Evolutionary conservation across 2,113 vertebrate species (phyloP).

Genomic region (Dolichotis patagonum): DNA sequence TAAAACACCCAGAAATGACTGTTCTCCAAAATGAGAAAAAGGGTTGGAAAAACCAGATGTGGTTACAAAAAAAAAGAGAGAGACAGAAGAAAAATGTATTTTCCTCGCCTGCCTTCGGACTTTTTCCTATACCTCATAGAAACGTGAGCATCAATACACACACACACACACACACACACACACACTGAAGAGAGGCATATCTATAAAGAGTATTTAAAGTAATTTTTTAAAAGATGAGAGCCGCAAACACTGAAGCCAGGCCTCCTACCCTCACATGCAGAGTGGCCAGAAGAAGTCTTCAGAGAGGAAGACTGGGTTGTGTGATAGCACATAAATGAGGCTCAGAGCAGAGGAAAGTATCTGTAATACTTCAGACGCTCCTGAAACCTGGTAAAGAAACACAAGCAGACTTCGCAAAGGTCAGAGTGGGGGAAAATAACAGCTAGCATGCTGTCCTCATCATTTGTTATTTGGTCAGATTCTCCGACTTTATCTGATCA

Average conservation of each 20-base stretch:
- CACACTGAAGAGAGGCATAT: neutral
- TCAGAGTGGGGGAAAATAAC: neutral
- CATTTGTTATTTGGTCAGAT: conserved; percentile 34
- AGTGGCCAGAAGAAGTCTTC: neutral
- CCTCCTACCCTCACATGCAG: too few relatives aligned
- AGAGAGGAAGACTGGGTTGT: neutral
- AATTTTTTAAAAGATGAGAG: neutral
- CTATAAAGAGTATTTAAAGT: neutral
- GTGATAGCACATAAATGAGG: neutral
- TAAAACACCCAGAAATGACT: conserved; percentile 48
- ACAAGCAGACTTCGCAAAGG: neutral
- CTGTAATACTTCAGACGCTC: neutral
- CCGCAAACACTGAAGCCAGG: neutral
- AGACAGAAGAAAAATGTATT: neutral
- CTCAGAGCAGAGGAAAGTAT: neutral
- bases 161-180: neutral
- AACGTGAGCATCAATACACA: neutral
- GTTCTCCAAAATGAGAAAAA: neutral
- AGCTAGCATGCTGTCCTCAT: neutral
- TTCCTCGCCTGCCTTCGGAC: neutral
- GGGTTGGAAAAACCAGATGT: neutral
- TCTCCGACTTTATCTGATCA: conserved; percentile 20
- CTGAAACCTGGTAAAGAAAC: conserved; percentile 19
- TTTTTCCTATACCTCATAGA: neutral
- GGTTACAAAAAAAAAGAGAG: too few relatives aligned